Evolutionary conservation across 1,140 invertebrate species (phyloP).

Genomic region (Psix sp.): DNA sequence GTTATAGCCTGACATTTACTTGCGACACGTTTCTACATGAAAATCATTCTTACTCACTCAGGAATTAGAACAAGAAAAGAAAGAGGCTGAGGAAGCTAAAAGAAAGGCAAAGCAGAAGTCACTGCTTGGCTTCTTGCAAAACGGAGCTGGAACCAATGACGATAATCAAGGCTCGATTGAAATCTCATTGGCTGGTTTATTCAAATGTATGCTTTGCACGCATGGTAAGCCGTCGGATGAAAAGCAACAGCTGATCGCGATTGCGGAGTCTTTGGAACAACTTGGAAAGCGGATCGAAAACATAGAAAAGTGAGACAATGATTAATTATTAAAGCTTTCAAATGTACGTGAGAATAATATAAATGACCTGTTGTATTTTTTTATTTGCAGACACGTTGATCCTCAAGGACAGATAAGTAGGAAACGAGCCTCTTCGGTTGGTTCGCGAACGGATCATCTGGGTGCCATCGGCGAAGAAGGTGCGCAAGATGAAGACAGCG

Average conservation of each 20-base stretch:
- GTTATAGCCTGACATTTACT: too few species aligned
- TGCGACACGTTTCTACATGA: too few species aligned
- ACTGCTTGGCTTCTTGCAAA: conserved; percentile 87
- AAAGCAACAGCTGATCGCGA: conserved; percentile 89
- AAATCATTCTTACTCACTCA: conserved; percentile 60
- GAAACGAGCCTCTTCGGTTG: conserved; percentile 80
- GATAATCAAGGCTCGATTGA: conserved; percentile 94
- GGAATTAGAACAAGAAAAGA: conserved; percentile 93
- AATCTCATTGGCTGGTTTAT: conserved; percentile 91
- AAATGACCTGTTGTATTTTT: not conserved
- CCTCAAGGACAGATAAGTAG: conserved; percentile 79
- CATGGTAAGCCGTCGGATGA: conserved; percentile 91
- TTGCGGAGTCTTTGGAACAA: conserved; percentile 89
- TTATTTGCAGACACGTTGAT: conserved; percentile 78
- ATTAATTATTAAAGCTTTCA: not conserved
- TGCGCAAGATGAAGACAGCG: conserved; percentile 82
- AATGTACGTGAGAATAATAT: not conserved
- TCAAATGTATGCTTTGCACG: conserved; percentile 93
- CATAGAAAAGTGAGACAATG: conserved; percentile 84
- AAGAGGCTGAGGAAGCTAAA: conserved; percentile 89
- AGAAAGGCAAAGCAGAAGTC: conserved; percentile 90
- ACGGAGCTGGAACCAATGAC: conserved; percentile 82
- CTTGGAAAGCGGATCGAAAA: conserved; percentile 87
- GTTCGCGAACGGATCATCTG: conserved; percentile 78
- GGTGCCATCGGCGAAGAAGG: conserved; percentile 82